Base-by-base conservation (phyloP, 2,113 vertebrate genomes). In the Osmerus eperlanus region DNA sequence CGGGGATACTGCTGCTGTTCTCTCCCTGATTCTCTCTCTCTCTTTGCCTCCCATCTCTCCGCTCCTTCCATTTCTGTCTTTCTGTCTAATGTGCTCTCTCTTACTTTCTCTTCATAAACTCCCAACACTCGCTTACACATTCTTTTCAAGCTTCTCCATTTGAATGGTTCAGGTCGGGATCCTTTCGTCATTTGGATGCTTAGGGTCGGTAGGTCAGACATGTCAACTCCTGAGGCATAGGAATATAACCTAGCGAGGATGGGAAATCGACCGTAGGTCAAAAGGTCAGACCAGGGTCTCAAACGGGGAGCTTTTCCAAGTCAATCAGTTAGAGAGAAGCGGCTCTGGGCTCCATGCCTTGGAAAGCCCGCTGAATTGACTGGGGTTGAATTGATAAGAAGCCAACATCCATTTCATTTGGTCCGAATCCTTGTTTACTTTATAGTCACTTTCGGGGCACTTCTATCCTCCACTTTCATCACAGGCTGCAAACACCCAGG, bases 211-310 rank as follows among this genome's bases (percentile, higher is more conserved):
- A 47, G 8, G 2, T 47, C 41, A 64, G 55, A 62, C 72, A 51
- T 52, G 58, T 15, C 14, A 65, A 21, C 63, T 65, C 23, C 2
- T 47, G 64, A 55, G 67, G 58, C 65, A 71, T 41, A 11, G 29
- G 14, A 19, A 64, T 7, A 65, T 65, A 64, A 76, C 67, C 41
- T 65, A 68, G 55, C 32, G 47, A 61, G 61, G 71, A 79, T 74
- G 52, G 65, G 72, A 82, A 79, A 79, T 79, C 74, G 71, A 75
- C 71, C 64, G 58, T 65, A 63, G 74, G 77, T 79, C 74, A 79
- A 58, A 52, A 6, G 29, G 68, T 53, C 63, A 3, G 23, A 32
- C 32, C 6, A 60, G 58, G 74, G 67, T 65, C n/a, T 61, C 67
- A 55, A 12, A 51, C 23, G 71, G 58, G 58, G 28, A 55, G 59